These are phyloP conservation scores for Stenotaenia linearis DNA, from an alignment of 2,888 invertebrate genomes.

Conservation along the genomic window DNA sequence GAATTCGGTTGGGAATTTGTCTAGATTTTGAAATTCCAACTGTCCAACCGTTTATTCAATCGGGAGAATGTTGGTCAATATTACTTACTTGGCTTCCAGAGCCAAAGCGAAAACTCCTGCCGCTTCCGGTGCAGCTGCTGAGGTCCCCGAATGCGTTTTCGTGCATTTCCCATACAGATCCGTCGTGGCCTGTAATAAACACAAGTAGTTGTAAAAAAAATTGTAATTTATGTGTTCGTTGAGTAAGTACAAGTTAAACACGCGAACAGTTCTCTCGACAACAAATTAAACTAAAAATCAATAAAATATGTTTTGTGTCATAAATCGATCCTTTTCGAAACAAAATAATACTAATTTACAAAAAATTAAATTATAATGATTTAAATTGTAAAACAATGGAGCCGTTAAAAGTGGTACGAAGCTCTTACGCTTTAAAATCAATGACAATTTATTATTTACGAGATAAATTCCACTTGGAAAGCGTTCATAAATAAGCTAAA, in stretches of 20 bases:
- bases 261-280: neutral
- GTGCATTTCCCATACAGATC: conserved; percentile 98
- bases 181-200: conserved; percentile 70
- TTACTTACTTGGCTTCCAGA: conserved; percentile 92
- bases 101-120: conserved; percentile 97
- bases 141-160: conserved; percentile 97
- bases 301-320: neutral
- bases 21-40: neutral
- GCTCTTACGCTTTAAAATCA: neutral
- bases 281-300: neutral
- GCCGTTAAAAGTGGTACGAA: neutral
- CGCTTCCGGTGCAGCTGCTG: conserved; percentile 98
- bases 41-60: conserved; percentile 2
- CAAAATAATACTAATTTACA: too few species aligned
- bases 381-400: too few species aligned
- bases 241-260: neutral
- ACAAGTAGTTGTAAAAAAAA: neutral
- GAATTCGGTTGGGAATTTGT: neutral
- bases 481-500: neutral
- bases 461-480: neutral
- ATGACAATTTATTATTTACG: conserved; percentile 1
- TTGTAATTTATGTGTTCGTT: neutral
- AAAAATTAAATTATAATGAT: neutral
- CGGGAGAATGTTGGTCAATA: neutral
- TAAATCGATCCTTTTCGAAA: neutral